These are phyloP conservation scores for human (Homo sapiens) DNA, from an alignment of 2,113 vertebrate genomes.

Conservation along the genomic window GRCh38 chr7:48348001-48348500, in stretches of 20 bases:
- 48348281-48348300: neutral
- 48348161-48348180: fast-evolving
- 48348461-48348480: neutral
- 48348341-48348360: neutral
- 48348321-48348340: neutral
- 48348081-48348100: neutral
- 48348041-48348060: neutral
- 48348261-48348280: neutral
- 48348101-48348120: neutral
- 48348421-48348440: neutral
- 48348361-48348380: neutral
- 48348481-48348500: neutral
- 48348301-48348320: neutral
- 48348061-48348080: fast-evolving
- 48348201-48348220: neutral
- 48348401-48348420: neutral
- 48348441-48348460: neutral
- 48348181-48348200: neutral
- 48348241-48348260: neutral
- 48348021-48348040: neutral
- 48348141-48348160: neutral
- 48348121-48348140: neutral
- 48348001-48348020: no score
- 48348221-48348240: neutral
- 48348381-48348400: neutral